These are phyloP conservation scores for Pachymerium ferrugineum DNA, from an alignment of 2,888 invertebrate species.

Conservation along the genomic window DNA sequence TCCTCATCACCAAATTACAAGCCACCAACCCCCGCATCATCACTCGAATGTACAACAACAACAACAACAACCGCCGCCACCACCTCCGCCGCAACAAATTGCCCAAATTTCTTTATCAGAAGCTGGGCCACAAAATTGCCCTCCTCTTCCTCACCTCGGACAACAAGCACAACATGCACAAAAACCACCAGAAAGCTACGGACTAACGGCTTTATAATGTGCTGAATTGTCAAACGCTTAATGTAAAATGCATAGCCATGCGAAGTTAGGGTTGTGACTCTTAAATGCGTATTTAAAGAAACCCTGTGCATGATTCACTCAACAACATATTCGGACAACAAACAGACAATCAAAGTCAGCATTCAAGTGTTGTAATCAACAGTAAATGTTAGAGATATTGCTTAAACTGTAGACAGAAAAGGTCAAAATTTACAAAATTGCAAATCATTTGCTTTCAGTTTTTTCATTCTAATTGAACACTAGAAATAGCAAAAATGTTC, in stretches of 20 bases:
- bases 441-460: no score
- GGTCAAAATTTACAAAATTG: no score
- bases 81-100: not conserved
- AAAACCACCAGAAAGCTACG: slow-evolving; percentile 71
- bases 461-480: no score
- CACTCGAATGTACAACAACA: slow-evolving; percentile 52
- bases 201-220: slow-evolving; percentile 51
- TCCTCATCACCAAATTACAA: slow-evolving; percentile 31
- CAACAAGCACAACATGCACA: slow-evolving; percentile 52
- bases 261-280: slow-evolving; percentile 1
- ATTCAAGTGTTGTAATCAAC: not conserved
- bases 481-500: no score
- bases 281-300: not conserved
- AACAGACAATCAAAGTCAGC: slow-evolving; percentile 9
- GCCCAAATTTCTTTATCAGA: slow-evolving; percentile 27
- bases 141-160: slow-evolving; percentile 55
- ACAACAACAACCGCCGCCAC: slow-evolving; percentile 44
- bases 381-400: no score
- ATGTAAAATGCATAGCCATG: not conserved
- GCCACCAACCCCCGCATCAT: slow-evolving; percentile 44
- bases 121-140: slow-evolving; percentile 33
- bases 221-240: not conserved
- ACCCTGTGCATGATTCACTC: not conserved
- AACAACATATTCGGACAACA: slow-evolving; percentile 10
- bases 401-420: no score